These are phyloP conservation scores for Polymixis flavicincta DNA, from an alignment of 2,888 invertebrate species.

Conservation along the genomic window DNA sequence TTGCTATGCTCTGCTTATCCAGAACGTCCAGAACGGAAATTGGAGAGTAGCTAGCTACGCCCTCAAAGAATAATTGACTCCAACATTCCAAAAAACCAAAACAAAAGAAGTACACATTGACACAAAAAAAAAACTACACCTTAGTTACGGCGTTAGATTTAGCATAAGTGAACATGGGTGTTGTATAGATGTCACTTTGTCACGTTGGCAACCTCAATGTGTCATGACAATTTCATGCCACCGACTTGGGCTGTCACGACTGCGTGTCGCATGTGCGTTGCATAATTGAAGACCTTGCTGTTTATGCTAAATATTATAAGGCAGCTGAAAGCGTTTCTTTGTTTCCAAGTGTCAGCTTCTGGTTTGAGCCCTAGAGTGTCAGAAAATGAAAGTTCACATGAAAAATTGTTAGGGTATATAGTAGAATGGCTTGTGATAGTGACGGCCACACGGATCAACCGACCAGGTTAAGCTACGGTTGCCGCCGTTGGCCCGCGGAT, in stretches of 20 bases:
- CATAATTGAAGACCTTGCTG: conserved; percentile 67
- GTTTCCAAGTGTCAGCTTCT: conserved; percentile 3
- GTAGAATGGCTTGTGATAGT: no score
- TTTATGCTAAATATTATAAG: conserved; percentile 23
- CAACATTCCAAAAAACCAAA: conserved; percentile 5
- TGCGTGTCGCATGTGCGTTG: conserved; percentile 69
- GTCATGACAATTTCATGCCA: conserved; percentile 72
- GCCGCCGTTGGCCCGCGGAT: no score
- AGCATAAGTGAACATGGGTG: conserved; percentile 50
- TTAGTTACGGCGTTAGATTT: conserved; percentile 31
- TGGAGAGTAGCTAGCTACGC: not conserved
- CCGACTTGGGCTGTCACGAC: conserved; percentile 72
- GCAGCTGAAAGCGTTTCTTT: conserved; percentile 22
- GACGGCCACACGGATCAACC: no score
- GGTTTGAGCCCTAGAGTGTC: not conserved
- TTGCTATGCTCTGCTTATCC: no score
- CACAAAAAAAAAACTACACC: conserved; percentile 43
- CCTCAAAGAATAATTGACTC: not conserved
- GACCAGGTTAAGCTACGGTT: no score
- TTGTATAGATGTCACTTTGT: conserved; percentile 60
- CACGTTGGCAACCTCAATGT: conserved; percentile 74
- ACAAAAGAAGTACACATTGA: conserved; percentile 30
- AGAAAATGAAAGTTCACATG: conserved; percentile 20
- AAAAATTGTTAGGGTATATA: not conserved
- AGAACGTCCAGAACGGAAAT: not conserved